These are phyloP conservation scores for Catotricha subobsoleta DNA, from an alignment of 2,888 invertebrate species.

Conservation along the genomic window DNA sequence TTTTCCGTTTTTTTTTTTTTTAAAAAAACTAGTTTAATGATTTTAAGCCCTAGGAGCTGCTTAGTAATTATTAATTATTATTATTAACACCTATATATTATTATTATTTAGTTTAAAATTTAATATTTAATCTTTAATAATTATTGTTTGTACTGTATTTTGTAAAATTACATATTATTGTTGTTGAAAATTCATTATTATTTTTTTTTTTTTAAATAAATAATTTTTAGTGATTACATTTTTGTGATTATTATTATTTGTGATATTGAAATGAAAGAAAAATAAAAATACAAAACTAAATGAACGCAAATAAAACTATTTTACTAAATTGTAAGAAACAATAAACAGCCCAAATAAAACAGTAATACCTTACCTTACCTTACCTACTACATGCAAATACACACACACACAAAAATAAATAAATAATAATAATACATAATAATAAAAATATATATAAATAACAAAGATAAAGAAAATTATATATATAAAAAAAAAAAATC, in stretches of 20 bases:
- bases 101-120: no score
- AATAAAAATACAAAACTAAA: not conserved
- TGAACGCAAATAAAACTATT: not conserved
- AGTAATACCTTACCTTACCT: not conserved
- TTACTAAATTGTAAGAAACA: not conserved
- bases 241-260: not conserved
- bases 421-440: not conserved
- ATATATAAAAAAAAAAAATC: no score
- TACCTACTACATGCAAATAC: not conserved
- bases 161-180: no score
- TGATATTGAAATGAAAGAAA: not conserved
- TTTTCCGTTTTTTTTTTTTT: no score
- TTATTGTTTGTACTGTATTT: no score
- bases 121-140: no score
- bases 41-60: no score
- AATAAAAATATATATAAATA: not conserved
- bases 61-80: no score
- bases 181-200: no score
- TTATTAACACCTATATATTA: no score
- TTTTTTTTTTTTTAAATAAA: no score
- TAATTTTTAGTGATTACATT: not conserved
- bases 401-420: constrained; percentile 3
- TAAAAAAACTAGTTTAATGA: no score
- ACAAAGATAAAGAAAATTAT: not conserved
- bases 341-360: not conserved